Percentiles rank a stretch among this genome's conserved stretches.
Conservation (phyloP, 2,797 vertebrate species). For the Fundulus diaphanus region DNA sequence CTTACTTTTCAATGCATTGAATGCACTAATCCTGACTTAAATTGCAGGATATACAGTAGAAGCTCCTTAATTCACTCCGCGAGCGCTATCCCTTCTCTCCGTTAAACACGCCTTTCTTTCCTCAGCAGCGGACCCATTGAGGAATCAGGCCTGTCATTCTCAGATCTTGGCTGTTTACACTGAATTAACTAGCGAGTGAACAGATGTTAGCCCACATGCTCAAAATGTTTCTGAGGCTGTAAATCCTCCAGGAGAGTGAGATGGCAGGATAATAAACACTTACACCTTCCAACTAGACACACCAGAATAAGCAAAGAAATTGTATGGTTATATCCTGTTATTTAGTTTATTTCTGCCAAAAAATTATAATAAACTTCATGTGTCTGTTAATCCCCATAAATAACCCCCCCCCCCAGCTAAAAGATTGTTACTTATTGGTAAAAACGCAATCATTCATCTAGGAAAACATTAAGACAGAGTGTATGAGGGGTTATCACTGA, state of each 20-base stretch:
- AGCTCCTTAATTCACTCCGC: slow-evolving; percentile 50
- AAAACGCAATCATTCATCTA: neutral
- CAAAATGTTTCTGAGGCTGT: slow-evolving; percentile 28
- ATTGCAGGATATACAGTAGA: slow-evolving; percentile 22
- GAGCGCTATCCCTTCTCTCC: slow-evolving; percentile 47
- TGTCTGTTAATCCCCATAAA: neutral
- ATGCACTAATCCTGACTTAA: slow-evolving; percentile 33
- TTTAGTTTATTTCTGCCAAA: neutral
- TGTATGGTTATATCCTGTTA: neutral
- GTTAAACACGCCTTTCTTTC: slow-evolving; percentile 40
- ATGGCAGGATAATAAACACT: slow-evolving; percentile 18
- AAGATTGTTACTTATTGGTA: neutral
- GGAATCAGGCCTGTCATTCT: slow-evolving; percentile 68
- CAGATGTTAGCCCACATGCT: slow-evolving; percentile 65
- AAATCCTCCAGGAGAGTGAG: slow-evolving; percentile 57
- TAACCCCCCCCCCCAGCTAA: neutral
- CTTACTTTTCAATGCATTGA: slow-evolving; percentile 23
- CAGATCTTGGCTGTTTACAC: slow-evolving; percentile 51
- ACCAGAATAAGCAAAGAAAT: neutral
- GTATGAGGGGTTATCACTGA: slow-evolving; percentile 1
- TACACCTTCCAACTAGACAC: slow-evolving; percentile 10
- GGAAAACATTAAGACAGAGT: neutral
- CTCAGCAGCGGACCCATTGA: slow-evolving; percentile 62
- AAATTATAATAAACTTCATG: neutral
- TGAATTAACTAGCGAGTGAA: slow-evolving; percentile 61